Evolutionary conservation across 64 coral and sea anemone species (phyloP).

Genomic region (Pocillopora verrucosa): DNA sequence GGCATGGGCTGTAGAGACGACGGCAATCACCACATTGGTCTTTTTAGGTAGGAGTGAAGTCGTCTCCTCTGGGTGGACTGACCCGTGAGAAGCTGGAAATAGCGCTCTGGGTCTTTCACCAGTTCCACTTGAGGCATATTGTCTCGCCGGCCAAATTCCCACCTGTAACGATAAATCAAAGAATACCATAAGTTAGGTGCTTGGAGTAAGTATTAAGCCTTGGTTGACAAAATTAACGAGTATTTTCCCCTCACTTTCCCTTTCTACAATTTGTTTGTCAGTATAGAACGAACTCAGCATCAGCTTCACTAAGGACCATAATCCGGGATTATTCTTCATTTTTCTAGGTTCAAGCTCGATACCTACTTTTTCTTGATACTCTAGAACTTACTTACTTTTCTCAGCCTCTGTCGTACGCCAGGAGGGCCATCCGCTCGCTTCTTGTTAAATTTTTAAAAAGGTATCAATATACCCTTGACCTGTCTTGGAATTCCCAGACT

Average conservation of each 20-base stretch:
- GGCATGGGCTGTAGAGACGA: constrained; percentile 53
- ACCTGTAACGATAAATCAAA: constrained; percentile 35
- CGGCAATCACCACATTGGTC: constrained; percentile 36
- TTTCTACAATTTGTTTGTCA: no score
- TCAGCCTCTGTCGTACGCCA: constrained; percentile 36
- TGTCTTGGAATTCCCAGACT: constrained; percentile 55
- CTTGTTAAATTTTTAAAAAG: constrained; percentile 25
- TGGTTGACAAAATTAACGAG: no score
- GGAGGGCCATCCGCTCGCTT: constrained; percentile 40
- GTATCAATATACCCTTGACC: no score
- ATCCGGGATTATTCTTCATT: no score
- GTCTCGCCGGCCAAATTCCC: constrained; percentile 20
- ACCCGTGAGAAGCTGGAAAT: constrained; percentile 36
- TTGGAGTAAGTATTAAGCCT: no score
- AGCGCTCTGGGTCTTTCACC: neutral
- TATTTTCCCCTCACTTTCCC: no score
- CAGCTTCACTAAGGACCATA: no score
- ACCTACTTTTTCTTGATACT: no score
- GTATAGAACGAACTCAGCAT: no score
- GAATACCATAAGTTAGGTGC: no score
- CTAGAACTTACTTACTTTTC: no score
- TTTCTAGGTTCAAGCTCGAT: no score
- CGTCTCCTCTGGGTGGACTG: neutral
- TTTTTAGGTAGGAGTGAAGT: constrained; percentile 3
- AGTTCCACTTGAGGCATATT: constrained; percentile 53